Percentiles rank a stretch among this genome's conserved stretches.
Conservation (phyloP, 2,113 vertebrate genomes). For the Protobothrops mucrosquamatus region DNA sequence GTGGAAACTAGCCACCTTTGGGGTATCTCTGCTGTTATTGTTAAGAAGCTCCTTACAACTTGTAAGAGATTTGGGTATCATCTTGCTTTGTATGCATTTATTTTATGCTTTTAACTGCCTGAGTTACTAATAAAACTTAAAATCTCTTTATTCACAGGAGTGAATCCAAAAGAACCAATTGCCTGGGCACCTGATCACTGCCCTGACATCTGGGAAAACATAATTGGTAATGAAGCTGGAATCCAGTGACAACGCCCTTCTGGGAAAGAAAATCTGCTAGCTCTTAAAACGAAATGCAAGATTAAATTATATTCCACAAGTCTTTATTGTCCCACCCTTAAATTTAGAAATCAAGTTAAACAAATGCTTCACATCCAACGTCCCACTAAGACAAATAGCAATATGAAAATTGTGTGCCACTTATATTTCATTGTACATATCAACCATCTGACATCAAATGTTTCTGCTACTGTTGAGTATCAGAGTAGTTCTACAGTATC, state of each 20-base stretch:
- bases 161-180: not conserved
- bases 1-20: no score
- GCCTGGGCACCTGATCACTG: not conserved
- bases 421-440: conserved; percentile 20
- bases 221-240: not conserved
- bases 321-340: conserved; percentile 71
- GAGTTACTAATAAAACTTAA: no score
- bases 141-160: no score
- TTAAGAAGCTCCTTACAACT: no score
- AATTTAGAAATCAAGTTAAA: conserved; percentile 71
- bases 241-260: not conserved
- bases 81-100: no score
- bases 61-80: no score
- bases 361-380: conserved; percentile 68
- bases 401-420: conserved; percentile 8
- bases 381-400: conserved; percentile 50
- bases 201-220: not conserved
- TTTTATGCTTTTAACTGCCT: no score
- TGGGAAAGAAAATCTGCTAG: conserved; percentile 43
- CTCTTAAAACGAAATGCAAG: conserved; percentile 82
- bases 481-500: not conserved
- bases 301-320: conserved; percentile 82
- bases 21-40: no score
- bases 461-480: conserved; percentile 40
- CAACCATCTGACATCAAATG: conserved; percentile 13